Percentiles rank a stretch among this genome's conserved stretches.
These are phyloP conservation scores for Taphrorychus bicolor DNA, from an alignment of 2,888 invertebrate genomes.

Conservation along the genomic window DNA sequence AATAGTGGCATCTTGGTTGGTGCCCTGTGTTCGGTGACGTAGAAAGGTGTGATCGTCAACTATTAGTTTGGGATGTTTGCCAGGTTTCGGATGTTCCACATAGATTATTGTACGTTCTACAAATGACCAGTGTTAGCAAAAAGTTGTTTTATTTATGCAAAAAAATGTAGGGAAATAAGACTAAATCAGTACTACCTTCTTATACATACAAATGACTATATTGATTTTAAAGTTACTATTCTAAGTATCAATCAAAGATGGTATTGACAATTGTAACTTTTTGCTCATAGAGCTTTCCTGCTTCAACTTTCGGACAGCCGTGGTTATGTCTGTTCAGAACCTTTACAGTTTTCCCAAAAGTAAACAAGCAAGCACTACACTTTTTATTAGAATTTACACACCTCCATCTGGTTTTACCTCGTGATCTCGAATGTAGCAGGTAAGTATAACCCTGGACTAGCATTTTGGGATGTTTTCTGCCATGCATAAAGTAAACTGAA, in stretches of 20 bases:
- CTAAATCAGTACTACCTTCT: too few relatives aligned
- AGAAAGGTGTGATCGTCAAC: constrained; percentile 42
- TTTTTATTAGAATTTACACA: constrained; percentile 45
- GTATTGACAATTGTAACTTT: constrained; percentile 31
- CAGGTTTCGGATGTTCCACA: constrained; percentile 40
- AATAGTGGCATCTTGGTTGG: constrained; percentile 28
- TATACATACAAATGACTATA: too few relatives aligned
- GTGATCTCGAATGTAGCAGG: constrained; percentile 39
- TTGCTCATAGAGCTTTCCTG: constrained; percentile 32
- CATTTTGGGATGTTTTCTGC: constrained; percentile 47
- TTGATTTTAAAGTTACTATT: too few relatives aligned
- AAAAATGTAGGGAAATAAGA: not conserved
- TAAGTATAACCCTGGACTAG: constrained; percentile 43
- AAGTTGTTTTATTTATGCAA: not conserved
- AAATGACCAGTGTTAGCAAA: not conserved
- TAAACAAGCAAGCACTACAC: constrained; percentile 45
- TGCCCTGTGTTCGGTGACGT: constrained; percentile 35
- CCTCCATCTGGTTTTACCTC: constrained; percentile 46
- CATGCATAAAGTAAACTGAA: constrained; percentile 43
- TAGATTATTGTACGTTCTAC: constrained; percentile 34
- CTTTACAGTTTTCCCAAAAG: constrained; percentile 45
- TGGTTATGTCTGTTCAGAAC: constrained; percentile 45
- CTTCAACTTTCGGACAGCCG: constrained; percentile 23
- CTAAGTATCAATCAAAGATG: too few relatives aligned
- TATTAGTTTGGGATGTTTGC: constrained; percentile 46